Evolutionary conservation across 2,113 vertebrate species (phyloP).

Genomic region (Stegostoma tigrinum): DNA sequence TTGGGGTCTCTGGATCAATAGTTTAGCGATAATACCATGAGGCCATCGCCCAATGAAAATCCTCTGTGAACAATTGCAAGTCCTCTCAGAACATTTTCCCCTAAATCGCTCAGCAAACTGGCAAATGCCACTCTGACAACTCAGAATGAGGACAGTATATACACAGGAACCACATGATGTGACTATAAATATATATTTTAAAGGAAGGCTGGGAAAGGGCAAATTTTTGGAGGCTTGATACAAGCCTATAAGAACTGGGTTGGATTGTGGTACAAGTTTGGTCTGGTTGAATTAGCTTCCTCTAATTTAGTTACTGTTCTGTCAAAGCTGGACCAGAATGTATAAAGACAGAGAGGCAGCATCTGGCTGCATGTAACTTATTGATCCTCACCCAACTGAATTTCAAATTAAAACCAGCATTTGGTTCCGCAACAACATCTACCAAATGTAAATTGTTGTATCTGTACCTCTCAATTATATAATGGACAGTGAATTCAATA

Average conservation of each 20-base stretch:
- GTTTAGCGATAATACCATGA: no score
- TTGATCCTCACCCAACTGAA: background rate
- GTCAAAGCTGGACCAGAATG: background rate
- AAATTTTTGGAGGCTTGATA: background rate
- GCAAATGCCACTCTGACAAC: background rate
- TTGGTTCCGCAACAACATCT: background rate
- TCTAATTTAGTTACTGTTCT: background rate
- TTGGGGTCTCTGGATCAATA: no score
- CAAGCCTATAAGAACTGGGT: background rate
- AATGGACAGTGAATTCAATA: background rate
- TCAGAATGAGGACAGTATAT: background rate
- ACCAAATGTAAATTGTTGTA: background rate
- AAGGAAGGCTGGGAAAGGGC: background rate
- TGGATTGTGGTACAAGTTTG: background rate
- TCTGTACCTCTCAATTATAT: background rate
- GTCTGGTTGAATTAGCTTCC: background rate
- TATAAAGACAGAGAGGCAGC: background rate
- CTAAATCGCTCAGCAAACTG: background rate
- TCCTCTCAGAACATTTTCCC: background rate
- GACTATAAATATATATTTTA: conserved; percentile 11
- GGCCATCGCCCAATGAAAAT: no score
- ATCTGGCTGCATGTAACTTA: background rate
- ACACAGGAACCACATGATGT: background rate
- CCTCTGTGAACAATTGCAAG: background rate
- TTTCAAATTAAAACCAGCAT: background rate